A percentile compares a stretch with the other conserved stretches of the same genome.
Conservation (phyloP, 2,113 vertebrate genomes). For the Corythornis madagascariensis region DNA sequence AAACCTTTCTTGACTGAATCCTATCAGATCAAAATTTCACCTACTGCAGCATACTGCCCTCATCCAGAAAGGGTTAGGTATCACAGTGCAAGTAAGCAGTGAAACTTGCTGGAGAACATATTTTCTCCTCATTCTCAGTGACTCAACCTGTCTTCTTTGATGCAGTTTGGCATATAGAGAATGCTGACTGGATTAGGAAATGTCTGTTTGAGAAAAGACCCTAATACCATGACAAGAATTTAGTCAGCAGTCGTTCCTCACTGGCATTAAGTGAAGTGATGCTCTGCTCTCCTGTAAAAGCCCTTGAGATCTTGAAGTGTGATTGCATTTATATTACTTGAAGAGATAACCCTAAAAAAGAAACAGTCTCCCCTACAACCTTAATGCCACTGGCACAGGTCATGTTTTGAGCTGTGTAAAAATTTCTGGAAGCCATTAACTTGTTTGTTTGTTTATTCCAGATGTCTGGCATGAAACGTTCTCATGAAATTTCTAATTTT, state of each 20-base stretch:
- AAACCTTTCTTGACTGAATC: not conserved
- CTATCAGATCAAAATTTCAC: not conserved
- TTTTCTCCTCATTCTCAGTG: not conserved
- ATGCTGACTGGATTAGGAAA: not conserved
- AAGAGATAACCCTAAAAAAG: not conserved
- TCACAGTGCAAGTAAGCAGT: fast-evolving
- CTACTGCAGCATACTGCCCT: not conserved
- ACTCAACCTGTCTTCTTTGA: not conserved
- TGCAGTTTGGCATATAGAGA: not conserved
- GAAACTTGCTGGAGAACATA: not conserved
- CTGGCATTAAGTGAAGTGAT: too few species aligned
- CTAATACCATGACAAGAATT: not conserved
- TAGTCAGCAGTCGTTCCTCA: not conserved
- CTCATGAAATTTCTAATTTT: not conserved
- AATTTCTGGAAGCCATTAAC: not conserved
- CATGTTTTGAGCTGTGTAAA: not conserved
- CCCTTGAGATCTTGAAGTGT: not conserved
- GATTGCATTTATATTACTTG: not conserved
- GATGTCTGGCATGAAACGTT: not conserved
- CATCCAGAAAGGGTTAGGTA: too few species aligned
- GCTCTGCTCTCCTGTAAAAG: not conserved
- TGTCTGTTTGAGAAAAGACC: not conserved
- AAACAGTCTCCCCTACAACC: not conserved
- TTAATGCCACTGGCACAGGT: too few species aligned
- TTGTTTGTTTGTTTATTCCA: not conserved